phyloP scores from a whole-genome alignment of 35 echinoderm and acorn worm genomes.

The Ptychodera flava region DNA sequence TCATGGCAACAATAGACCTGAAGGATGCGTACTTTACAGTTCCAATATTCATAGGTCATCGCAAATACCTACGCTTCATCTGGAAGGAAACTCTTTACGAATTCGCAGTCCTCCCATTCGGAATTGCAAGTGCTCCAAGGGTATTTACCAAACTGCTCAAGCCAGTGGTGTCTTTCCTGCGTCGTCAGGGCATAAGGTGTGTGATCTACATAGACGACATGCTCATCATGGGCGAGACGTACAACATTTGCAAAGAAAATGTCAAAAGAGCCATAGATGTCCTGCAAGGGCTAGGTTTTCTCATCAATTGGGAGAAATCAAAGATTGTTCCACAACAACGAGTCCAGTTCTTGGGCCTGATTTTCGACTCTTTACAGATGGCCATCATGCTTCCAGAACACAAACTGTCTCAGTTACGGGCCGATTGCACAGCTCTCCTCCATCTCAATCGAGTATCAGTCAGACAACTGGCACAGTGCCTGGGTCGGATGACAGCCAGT shows the following conservation, averaged over 20 bases:
- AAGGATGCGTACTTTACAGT: constrained; percentile 31
- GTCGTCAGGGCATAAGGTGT: not conserved
- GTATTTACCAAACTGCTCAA: constrained; percentile 32
- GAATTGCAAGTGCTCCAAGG: not conserved
- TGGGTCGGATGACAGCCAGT: constrained; percentile 18
- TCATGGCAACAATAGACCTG: constrained; percentile 24
- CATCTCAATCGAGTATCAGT: not conserved
- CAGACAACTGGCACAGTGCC: not conserved
- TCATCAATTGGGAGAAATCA: constrained; percentile 24
- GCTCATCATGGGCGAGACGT: not conserved
- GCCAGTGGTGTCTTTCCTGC: constrained; percentile 7
- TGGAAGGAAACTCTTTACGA: constrained; percentile 30
- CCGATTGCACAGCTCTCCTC: constrained; percentile 5
- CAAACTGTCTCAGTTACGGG: constrained; percentile 6
- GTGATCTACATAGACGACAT: constrained; percentile 36
- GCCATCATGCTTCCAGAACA: constrained; percentile 14
- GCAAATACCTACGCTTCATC: constrained; percentile 30
- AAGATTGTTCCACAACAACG: constrained; percentile 15
- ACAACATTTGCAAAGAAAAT: not conserved
- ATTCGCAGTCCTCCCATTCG: constrained; percentile 7
- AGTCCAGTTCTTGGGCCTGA: not conserved
- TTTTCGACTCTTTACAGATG: not conserved
- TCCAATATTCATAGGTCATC: not conserved
- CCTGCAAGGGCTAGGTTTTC: constrained; percentile 9
- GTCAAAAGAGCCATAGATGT: not conserved